Base-by-base conservation (phyloP, 2,113 vertebrate genomes). In the Sander lucioperca region DNA sequence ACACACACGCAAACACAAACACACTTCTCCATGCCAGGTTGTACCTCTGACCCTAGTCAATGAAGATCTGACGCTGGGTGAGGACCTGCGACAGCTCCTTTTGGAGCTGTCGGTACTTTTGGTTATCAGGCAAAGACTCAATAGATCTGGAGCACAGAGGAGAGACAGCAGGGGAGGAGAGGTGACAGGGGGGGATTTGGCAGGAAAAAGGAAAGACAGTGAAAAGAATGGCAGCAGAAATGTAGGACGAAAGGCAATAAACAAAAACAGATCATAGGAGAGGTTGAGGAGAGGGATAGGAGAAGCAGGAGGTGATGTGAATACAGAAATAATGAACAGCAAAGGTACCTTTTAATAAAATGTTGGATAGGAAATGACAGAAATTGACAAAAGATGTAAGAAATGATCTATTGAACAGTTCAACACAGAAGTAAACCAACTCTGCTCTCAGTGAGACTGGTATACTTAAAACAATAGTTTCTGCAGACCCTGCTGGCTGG, bases 41-140 rank as follows among this genome's bases (percentile, higher is more conserved):
- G 93, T 99, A 99, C 98, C 97, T 98, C 96, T 94, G 90, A 91
- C 91, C 89, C 97, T 97, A 99, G 89, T 99, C 97, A 96, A 98
- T 99, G 97, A 97, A 97, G 97, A 97, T 98, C 97, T 99, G 98
- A 94, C 98, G 97, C 96, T 99, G 98, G 90, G 98, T 99, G 95
- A 99, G 94, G 91, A 99, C 98, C 95, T 99, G 98, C 92, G 98
- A 99, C 93, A 99, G 97, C 90, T 99, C 98, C 94, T 97, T 97
- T 97, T 99, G 98, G 96, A 99, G 95, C 97, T 99, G 98, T 92
- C 97, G 97, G 96, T 98, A 99, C 96, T 98, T 99, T 96, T 98
- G 96, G 96, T 98, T 98, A 97, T 99, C 98, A 3, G 98, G 98
- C 93, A 99, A 96, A 96, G 97, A 98, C 53, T 99, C 98, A 94